Base-by-base conservation (phyloP, 1,140 invertebrate species). In the Venustaconcha ellipsiformis region DNA sequence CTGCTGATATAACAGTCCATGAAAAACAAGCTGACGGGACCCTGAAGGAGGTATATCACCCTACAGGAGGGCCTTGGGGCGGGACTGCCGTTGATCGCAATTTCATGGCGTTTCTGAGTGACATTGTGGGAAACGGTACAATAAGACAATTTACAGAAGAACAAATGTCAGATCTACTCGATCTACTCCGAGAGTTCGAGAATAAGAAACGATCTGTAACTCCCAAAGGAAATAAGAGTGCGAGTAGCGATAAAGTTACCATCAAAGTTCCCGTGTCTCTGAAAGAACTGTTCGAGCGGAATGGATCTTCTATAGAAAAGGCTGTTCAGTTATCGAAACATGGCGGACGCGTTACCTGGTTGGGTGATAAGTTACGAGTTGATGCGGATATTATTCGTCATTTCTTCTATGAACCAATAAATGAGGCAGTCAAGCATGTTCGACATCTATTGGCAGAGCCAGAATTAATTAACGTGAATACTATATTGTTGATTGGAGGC, bases 401-500 rank as follows among this genome's bases (percentile, higher is more conserved):
- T 6, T 75, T 67, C 67, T 75, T 75, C 64, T 14, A 68, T n/a
- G 48, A 56, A 57, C 73, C 73, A 18, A 26, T 75, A 13, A 55
- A 11, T 14, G 23, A 69, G 26, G 20, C 70, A 60, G 57, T 75
- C 20, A 59, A 69, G 37, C 67, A 75, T 59, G 60, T 75, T 2
- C 1, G 23, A 30, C 14, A 23, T 11, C n/a, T 75, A 30, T 62
- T 75, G 2, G 58, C 57, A 4, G 57, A 65, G 17, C 58, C 73
- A 30, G 60, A 75, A 56, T 62, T 75, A 30, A 0, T 30, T 14
- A 64, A 37, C 14, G 66, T 75, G 17, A 57, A 70, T 48, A 69
- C 48, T 20, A 26, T 75, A 14, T 30, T 75, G 30, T 48, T 75
- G 67, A 67, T 75, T 68, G 73, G 73, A 5, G 73, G 73, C 57